These are phyloP conservation scores for Monopterus albus DNA, from an alignment of 2,113 vertebrate genomes.

Conservation along the genomic window DNA sequence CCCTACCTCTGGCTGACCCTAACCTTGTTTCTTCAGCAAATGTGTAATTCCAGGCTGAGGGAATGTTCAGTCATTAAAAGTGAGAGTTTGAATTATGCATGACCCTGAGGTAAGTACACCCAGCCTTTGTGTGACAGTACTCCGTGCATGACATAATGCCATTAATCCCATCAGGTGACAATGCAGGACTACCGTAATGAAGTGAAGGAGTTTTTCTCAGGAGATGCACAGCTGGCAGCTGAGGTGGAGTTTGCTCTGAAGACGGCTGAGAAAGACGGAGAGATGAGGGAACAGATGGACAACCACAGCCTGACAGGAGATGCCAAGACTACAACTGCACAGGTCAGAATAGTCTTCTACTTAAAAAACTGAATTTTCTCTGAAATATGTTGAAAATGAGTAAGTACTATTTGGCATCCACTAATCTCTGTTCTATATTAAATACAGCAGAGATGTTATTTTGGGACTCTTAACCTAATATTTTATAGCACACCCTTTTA, in stretches of 20 bases:
- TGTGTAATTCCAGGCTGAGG: not conserved
- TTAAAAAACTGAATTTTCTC: no score
- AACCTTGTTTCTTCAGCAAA: not conserved
- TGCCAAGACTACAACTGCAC: not conserved
- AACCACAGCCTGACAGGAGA: constrained; percentile 36
- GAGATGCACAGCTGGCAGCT: constrained; percentile 90
- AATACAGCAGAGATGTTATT: no score
- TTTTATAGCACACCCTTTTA: no score
- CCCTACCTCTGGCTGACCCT: not conserved
- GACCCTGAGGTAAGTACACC: no score
- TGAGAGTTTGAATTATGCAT: no score
- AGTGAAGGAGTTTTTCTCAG: constrained; percentile 90
- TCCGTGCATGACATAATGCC: not conserved
- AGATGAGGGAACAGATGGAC: constrained; percentile 68
- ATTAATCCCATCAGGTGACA: constrained; percentile 81
- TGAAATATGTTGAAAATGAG: no score
- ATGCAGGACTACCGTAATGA: constrained; percentile 93
- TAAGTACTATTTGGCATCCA: no score
- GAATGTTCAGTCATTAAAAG: not conserved
- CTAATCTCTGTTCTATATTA: no score
- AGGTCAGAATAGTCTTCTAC: constrained; percentile 29
- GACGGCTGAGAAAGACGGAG: constrained; percentile 83
- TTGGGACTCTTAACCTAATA: no score
- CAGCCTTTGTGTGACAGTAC: not conserved
- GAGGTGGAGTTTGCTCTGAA: constrained; percentile 95